phyloP scores from a whole-genome alignment of 2,888 invertebrate genomes.

The Orthonevra nobilis region DNA sequence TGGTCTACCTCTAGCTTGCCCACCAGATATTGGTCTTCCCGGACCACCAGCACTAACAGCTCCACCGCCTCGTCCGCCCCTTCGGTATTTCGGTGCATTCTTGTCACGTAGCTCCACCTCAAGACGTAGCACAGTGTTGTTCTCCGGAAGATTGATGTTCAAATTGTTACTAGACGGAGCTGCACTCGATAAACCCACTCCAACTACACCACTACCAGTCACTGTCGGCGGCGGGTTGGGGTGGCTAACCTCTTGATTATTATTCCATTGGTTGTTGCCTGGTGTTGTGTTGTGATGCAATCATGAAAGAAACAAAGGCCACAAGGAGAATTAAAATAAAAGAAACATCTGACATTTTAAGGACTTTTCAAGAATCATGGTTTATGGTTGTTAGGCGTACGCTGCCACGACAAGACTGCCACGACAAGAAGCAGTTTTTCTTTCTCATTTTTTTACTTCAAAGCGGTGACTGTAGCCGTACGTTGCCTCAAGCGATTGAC shows the following conservation, averaged over 20 bases:
- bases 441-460: too few species aligned
- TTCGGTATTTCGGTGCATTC: slow-evolving; percentile 79
- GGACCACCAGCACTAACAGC: slow-evolving; percentile 76
- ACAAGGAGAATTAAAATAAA: slow-evolving; percentile 6
- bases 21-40: slow-evolving; percentile 77
- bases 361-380: slow-evolving; percentile 7
- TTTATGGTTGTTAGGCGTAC: not conserved
- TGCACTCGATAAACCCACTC: slow-evolving; percentile 70
- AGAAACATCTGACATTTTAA: slow-evolving; percentile 2
- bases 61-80: slow-evolving; percentile 79
- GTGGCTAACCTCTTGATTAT: slow-evolving; percentile 43
- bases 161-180: slow-evolving; percentile 76
- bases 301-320: slow-evolving; percentile 29
- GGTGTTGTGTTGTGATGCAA: slow-evolving; percentile 51
- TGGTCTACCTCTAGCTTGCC: slow-evolving; percentile 46
- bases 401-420: too few species aligned
- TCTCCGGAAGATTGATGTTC: slow-evolving; percentile 80
- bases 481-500: slow-evolving; percentile 12
- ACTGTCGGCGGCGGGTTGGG: slow-evolving; percentile 23
- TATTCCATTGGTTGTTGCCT: slow-evolving; percentile 61
- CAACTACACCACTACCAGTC: slow-evolving; percentile 37
- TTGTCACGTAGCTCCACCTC: slow-evolving; percentile 81
- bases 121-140: slow-evolving; percentile 79
- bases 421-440: too few species aligned
- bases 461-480: too few species aligned